Evolutionary conservation across 2,888 invertebrate genomes (phyloP).

Genomic region (Leptinotarsa juncta): DNA sequence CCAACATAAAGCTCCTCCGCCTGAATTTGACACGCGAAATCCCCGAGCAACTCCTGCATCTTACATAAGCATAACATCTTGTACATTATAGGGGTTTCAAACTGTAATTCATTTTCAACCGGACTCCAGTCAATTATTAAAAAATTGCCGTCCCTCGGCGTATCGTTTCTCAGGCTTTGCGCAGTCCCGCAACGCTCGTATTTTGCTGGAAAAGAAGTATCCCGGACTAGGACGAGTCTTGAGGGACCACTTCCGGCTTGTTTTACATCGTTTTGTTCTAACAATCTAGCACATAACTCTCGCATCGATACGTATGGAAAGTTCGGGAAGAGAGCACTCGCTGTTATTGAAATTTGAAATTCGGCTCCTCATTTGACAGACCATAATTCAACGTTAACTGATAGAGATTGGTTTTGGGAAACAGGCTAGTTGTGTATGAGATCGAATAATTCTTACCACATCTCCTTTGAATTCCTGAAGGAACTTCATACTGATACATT

Average conservation of each 20-base stretch:
- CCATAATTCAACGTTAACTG: conserved; percentile 61
- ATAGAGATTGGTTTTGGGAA: conserved; percentile 43
- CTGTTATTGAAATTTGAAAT: conserved; percentile 66
- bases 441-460: background rate
- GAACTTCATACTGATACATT: background rate
- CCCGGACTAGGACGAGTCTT: conserved; percentile 58
- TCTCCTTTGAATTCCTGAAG: background rate
- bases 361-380: conserved; percentile 63
- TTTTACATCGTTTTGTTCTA: conserved; percentile 69
- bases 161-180: conserved; percentile 64
- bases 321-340: conserved; percentile 54
- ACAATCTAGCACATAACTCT: conserved; percentile 66
- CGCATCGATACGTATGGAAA: conserved; percentile 57
- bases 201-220: conserved; percentile 63
- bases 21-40: conserved; percentile 60
- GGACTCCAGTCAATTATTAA: conserved; percentile 70
- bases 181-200: conserved; percentile 66
- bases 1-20: conserved; percentile 54
- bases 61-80: conserved; percentile 61
- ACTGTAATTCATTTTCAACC: conserved; percentile 69
- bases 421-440: background rate
- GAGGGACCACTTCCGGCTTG: conserved; percentile 65
- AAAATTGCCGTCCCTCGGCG: conserved; percentile 68
- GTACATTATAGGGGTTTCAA: conserved; percentile 54
- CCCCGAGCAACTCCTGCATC: conserved; percentile 58